Evolutionary conservation across 2,888 invertebrate genomes (phyloP).

Genomic region (Pecten maximus): DNA sequence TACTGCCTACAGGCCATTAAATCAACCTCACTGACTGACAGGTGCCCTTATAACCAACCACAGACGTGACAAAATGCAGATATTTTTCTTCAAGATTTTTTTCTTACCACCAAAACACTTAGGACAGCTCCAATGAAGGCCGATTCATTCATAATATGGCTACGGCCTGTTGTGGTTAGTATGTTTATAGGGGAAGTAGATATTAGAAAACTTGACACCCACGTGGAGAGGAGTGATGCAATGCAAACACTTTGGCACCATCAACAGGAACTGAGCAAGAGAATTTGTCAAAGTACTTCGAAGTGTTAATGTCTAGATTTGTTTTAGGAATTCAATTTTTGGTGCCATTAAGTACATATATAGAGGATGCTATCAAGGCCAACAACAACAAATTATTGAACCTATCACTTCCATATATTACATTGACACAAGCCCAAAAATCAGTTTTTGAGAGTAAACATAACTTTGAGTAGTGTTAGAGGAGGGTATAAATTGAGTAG

Average conservation of each 20-base stretch:
- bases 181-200: not conserved
- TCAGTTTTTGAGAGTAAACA: no score
- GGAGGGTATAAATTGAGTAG: no score
- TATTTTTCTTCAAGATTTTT: not conserved
- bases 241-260: not conserved
- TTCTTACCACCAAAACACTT: not conserved
- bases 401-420: no score
- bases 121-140: not conserved
- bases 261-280: not conserved
- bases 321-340: not conserved
- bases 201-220: not conserved
- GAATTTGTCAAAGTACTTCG: not conserved
- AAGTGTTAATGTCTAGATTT: not conserved
- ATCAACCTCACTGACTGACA: not conserved
- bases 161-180: not conserved
- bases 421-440: no score
- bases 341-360: not conserved
- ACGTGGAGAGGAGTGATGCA: not conserved
- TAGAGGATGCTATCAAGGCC: no score
- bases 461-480: no score
- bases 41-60: not conserved
- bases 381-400: no score
- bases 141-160: not conserved
- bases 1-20: not conserved
- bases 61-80: constrained; percentile 34